Evolutionary conservation across 2,113 vertebrate genomes (phyloP).

Genomic region (Gasterosteus nipponicus): DNA sequence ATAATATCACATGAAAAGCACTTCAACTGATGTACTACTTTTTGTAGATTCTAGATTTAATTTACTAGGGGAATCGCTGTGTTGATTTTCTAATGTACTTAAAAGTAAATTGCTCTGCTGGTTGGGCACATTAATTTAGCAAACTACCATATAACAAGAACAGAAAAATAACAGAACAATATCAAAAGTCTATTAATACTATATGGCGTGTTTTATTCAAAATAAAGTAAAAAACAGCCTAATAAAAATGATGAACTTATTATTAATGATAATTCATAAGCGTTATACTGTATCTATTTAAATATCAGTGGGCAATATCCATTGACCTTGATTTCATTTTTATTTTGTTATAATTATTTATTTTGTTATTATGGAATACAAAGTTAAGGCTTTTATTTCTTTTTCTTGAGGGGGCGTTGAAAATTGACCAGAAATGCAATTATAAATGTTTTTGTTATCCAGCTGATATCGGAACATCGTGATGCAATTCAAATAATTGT

Average conservation of each 20-base stretch:
- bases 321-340: conserved; percentile 18
- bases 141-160: neutral
- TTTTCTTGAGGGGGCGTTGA: neutral
- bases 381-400: neutral
- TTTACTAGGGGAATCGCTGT: conserved; percentile 44
- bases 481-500: conserved; percentile 20
- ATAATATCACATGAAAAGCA: conserved; percentile 70
- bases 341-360: neutral
- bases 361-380: neutral
- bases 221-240: neutral
- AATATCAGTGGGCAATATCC: neutral
- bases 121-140: conserved; percentile 35
- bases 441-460: conserved; percentile 4
- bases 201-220: conserved; percentile 7
- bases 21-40: conserved; percentile 45
- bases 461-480: neutral
- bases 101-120: conserved; percentile 32
- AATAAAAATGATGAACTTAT: neutral
- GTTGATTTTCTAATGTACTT: conserved; percentile 38
- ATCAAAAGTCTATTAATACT: conserved; percentile 1
- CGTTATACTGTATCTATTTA: neutral
- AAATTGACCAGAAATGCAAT: neutral
- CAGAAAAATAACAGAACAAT: conserved; percentile 19
- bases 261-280: neutral
- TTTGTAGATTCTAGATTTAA: conserved; percentile 54